Evolutionary conservation across 2,797 vertebrate genomes (phyloP), one percentile per base, ranked within the genome.

Genomic region (Carduelis carduelis): DNA sequence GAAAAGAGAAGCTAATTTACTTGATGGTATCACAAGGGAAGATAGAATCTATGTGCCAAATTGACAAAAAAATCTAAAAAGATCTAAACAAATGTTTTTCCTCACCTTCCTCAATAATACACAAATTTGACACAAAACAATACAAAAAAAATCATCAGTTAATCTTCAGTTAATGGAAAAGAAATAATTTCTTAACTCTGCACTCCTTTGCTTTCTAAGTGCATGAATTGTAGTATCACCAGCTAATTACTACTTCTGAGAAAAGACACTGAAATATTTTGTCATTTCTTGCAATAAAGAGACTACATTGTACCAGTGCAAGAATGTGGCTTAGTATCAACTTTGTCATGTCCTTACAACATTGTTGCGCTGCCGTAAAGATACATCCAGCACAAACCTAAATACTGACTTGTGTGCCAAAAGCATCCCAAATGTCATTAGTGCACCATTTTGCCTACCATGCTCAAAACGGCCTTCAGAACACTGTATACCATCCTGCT

Each of bases 301-400:
- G 49, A 83, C 18, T 61, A 53, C n/a, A 68, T 11, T 12, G 10
- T 15, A 68, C 6, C 9, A 66, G 4, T 11, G 21, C 44, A 66
- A 55, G 52, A 68, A 77, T 8, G 17, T 28, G 56, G n/a, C 19
- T 61, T 22, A 44, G 14, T 2, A 6, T 0, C 47, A 64, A 65
- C 27, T 37, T 24, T 1, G 3, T 46, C 50, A 35, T 0, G 0
- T 34, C 32, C 21, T 52, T 56, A 24, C 11, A 60, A 69, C 43
- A 44, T 0, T 2, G 0, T 6, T 52, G 32, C 32, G 46, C 14
- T 52, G 41, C 52, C 65, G 53, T 39, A 56, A 30, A 70, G 41
- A 52, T 6, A 66, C 2, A 80, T 4, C 23, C 11, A 34, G 39
- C 20, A 47, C 28, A 92, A 79, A 79, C 11, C 20, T 26, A 71